Conservation (phyloP, 2,797 vertebrate species). For the Danio aesculapii region DNA sequence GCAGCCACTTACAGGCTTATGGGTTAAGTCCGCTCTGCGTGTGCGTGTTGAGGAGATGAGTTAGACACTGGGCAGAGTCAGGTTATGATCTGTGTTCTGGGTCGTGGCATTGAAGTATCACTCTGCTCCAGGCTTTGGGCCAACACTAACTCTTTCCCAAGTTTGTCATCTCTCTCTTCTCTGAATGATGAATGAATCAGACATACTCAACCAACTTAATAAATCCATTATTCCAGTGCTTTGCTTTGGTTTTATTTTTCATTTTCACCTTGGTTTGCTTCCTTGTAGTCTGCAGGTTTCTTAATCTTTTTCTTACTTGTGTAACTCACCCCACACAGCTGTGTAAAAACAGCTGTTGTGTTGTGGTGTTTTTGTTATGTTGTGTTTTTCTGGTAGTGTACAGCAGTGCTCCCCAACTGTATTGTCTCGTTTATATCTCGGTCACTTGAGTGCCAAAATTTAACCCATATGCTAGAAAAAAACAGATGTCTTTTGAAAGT, state of each 20-base stretch:
- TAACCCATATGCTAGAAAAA: no score
- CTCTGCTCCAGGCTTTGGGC: slow-evolving; percentile 39
- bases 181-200: slow-evolving; percentile 2
- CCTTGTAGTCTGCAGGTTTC: not conserved
- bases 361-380: no score
- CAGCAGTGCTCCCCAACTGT: no score
- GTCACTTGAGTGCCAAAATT: no score
- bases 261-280: not conserved
- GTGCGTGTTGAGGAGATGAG: not conserved
- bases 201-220: not conserved
- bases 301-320: not conserved
- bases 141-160: slow-evolving; percentile 47
- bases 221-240: slow-evolving; percentile 1
- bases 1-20: no score
- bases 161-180: slow-evolving; percentile 20
- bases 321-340: not conserved
- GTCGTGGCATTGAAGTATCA: slow-evolving; percentile 28
- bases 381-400: no score
- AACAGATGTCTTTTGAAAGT: no score
- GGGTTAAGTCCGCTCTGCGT: no score
- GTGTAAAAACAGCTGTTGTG: no score
- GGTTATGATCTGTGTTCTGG: slow-evolving; percentile 40
- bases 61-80: slow-evolving; percentile 34
- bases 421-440: no score
- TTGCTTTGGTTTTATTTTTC: not conserved